Percentiles rank a stretch among this genome's conserved stretches.
Conservation (phyloP, 2,888 invertebrate species). For the Euplagia quadripunctaria region DNA sequence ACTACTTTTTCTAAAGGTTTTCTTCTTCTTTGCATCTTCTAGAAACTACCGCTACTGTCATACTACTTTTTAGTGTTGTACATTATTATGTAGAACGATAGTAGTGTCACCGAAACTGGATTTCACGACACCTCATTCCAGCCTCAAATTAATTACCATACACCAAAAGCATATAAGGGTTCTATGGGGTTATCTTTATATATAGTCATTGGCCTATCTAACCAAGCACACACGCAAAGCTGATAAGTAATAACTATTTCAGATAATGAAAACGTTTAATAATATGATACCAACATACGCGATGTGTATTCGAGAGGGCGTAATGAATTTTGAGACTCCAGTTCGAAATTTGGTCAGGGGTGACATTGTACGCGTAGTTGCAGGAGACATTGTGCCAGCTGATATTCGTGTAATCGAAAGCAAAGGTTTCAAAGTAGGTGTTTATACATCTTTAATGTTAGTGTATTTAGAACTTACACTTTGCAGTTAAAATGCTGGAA, state of each 20-base stretch:
- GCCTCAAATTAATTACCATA: no score
- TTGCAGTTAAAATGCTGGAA: background rate
- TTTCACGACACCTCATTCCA: no score
- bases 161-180: no score
- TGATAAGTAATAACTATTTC: constrained; percentile 35
- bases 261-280: constrained; percentile 99
- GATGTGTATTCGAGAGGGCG: constrained; percentile 95
- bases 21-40: no score
- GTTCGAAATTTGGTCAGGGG: constrained; percentile 97
- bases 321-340: constrained; percentile 91
- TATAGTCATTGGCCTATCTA: background rate
- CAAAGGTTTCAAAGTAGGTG: constrained; percentile 92
- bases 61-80: no score
- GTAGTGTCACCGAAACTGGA: no score
- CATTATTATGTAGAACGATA: no score
- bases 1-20: no score
- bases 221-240: background rate
- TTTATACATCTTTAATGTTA: background rate
- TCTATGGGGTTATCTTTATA: background rate
- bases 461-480: background rate
- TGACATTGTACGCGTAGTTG: constrained; percentile 95
- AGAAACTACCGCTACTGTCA: no score
- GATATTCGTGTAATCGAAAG: constrained; percentile 98
- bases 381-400: constrained; percentile 98
- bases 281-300: constrained; percentile 98